Conservation (phyloP, 2,888 invertebrate genomes). For the Apeira syringaria region DNA sequence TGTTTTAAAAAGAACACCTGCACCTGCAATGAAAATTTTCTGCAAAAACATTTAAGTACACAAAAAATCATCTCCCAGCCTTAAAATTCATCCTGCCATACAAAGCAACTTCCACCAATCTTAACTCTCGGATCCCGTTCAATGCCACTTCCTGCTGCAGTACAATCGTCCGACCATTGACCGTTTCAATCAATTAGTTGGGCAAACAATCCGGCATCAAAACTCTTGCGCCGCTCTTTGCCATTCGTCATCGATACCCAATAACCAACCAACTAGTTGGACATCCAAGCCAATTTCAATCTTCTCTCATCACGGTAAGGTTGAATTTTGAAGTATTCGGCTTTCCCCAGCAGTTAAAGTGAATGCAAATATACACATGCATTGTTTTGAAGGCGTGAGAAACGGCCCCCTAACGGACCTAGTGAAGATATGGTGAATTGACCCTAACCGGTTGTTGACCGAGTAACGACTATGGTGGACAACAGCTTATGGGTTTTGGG, state of each 20-base stretch:
- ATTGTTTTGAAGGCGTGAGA: slow-evolving; percentile 42
- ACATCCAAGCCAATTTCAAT: not conserved
- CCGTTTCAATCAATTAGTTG: slow-evolving; percentile 35
- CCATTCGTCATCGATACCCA: slow-evolving; percentile 20
- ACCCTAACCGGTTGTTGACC: slow-evolving; percentile 39
- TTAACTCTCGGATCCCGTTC: slow-evolving; percentile 21
- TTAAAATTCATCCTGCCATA: too few species aligned
- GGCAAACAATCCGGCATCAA: slow-evolving; percentile 28
- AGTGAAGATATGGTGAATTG: slow-evolving; percentile 36
- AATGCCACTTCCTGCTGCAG: slow-evolving; percentile 24
- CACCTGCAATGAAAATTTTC: too few species aligned
- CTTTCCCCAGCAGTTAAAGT: slow-evolving; percentile 1
- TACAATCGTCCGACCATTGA: slow-evolving; percentile 30
- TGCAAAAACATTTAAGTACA: too few species aligned
- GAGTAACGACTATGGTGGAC: slow-evolving; percentile 16
- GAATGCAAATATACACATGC: slow-evolving; percentile 16
- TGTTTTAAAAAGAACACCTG: too few species aligned
- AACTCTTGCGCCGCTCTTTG: slow-evolving; percentile 13
- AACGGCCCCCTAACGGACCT: slow-evolving; percentile 43
- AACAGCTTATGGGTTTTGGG: slow-evolving; percentile 21
- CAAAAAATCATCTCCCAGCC: too few species aligned
- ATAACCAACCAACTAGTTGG: not conserved
- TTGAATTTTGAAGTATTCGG: not conserved
- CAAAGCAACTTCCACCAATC: too few species aligned
- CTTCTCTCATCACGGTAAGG: not conserved